Conservation (phyloP, 1,140 invertebrate species). For the Ruditapes philippinarum region DNA sequence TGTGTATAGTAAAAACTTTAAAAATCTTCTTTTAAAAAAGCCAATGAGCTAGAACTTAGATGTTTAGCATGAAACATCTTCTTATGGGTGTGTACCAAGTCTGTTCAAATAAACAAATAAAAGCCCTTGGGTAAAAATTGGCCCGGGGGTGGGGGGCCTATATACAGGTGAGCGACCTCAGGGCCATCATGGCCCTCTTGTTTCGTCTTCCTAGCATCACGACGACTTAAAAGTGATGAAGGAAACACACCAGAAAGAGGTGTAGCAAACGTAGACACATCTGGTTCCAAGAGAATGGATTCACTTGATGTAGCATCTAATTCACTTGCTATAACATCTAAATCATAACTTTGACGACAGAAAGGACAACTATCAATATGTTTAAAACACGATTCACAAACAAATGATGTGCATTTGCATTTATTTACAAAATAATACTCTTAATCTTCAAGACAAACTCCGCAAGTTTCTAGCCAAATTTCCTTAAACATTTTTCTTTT, state of each 20-base stretch:
- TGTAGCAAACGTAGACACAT: neutral
- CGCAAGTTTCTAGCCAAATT: slow-evolving; percentile 1
- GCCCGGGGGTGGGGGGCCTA: too few relatives aligned
- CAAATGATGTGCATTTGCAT: neutral
- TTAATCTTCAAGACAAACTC: neutral
- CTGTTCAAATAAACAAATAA: too few relatives aligned
- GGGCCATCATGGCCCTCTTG: too few relatives aligned
- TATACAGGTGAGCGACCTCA: too few relatives aligned
- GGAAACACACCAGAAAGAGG: neutral
- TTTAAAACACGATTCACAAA: too few relatives aligned
- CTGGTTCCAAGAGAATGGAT: slow-evolving; percentile 10
- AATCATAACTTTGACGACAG: neutral
- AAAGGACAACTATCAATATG: neutral
- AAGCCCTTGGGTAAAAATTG: too few relatives aligned
- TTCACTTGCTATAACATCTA: neutral
- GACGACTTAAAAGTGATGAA: neutral
- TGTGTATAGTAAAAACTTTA: too few relatives aligned
- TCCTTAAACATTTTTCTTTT: neutral
- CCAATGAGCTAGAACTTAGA: too few relatives aligned
- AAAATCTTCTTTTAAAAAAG: too few relatives aligned
- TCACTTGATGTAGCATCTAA: neutral
- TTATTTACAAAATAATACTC: neutral
- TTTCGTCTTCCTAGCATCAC: neutral
- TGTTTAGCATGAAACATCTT: too few relatives aligned
- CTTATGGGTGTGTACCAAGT: too few relatives aligned